These are phyloP conservation scores for Monodelphis domestica DNA, from an alignment of 2,797 vertebrate species.

Conservation along the genomic window DNA sequence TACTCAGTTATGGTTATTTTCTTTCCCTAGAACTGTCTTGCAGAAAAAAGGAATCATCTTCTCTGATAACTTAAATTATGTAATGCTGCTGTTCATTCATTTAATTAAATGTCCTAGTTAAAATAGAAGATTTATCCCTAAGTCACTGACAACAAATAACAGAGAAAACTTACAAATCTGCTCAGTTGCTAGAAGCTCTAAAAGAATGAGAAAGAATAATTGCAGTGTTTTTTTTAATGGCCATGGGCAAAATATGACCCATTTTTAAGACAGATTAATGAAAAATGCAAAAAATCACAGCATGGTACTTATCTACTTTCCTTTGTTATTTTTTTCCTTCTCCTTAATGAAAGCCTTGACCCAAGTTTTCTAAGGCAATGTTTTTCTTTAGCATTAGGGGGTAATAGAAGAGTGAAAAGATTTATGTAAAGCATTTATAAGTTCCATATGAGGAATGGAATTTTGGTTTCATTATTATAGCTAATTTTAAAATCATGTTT, in stretches of 20 bases:
- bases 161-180: slow-evolving; percentile 81
- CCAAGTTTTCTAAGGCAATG: slow-evolving; percentile 55
- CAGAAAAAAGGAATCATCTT: slow-evolving; percentile 23
- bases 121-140: slow-evolving; percentile 76
- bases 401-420: slow-evolving; percentile 41
- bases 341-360: slow-evolving; percentile 68
- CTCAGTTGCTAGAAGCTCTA: slow-evolving; percentile 76
- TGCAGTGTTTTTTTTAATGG: slow-evolving; percentile 81
- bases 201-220: slow-evolving; percentile 80
- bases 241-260: slow-evolving; percentile 76
- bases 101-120: slow-evolving; percentile 60
- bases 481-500: neutral
- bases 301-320: slow-evolving; percentile 28
- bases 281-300: slow-evolving; percentile 69
- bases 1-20: neutral
- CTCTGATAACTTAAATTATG: slow-evolving; percentile 42
- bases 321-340: slow-evolving; percentile 58
- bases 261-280: slow-evolving; percentile 73
- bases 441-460: neutral
- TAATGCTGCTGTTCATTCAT: slow-evolving; percentile 57
- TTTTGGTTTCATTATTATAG: slow-evolving; percentile 8
- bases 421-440: slow-evolving; percentile 38
- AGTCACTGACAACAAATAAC: slow-evolving; percentile 77
- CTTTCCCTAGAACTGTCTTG: neutral
- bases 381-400: slow-evolving; percentile 46